phyloP scores from a whole-genome alignment of 2,113 vertebrate genomes.

The Serinus canaria region DNA sequence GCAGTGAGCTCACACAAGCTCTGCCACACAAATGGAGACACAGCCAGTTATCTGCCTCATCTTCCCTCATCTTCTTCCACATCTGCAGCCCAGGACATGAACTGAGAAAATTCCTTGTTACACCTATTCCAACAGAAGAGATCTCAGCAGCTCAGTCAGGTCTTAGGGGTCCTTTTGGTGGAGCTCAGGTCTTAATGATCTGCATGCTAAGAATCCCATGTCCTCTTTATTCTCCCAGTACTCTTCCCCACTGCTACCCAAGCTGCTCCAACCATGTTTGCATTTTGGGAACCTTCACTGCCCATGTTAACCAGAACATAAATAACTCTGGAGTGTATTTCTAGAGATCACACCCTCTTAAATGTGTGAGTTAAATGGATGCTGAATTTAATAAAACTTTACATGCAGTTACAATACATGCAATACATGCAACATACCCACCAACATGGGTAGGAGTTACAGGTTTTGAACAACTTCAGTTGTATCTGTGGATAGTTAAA shows the following conservation, averaged over 20 bases:
- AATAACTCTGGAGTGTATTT: neutral
- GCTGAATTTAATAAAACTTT: neutral
- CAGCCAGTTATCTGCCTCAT: neutral
- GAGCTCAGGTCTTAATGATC: neutral
- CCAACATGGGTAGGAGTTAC: neutral
- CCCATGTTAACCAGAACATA: neutral
- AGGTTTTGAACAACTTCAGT: neutral
- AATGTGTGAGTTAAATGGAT: neutral
- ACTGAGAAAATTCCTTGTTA: neutral
- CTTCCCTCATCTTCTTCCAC: neutral
- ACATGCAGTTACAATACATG: neutral
- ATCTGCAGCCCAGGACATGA: neutral
- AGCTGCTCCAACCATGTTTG: neutral
- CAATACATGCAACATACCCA: neutral
- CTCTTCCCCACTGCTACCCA: neutral
- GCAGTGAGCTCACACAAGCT: neutral
- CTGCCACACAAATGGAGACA: neutral
- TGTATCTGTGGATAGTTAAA: neutral
- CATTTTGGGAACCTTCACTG: neutral
- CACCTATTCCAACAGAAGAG: neutral
- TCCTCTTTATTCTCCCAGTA: neutral
- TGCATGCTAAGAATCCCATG: neutral
- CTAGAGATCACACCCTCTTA: neutral
- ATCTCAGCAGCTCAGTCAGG: neutral
- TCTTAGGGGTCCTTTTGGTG: neutral